A percentile compares a stretch with the other conserved stretches of the same genome.
phyloP scores from a whole-genome alignment of 2,113 vertebrate species.

The Mormyrus iriodes region DNA sequence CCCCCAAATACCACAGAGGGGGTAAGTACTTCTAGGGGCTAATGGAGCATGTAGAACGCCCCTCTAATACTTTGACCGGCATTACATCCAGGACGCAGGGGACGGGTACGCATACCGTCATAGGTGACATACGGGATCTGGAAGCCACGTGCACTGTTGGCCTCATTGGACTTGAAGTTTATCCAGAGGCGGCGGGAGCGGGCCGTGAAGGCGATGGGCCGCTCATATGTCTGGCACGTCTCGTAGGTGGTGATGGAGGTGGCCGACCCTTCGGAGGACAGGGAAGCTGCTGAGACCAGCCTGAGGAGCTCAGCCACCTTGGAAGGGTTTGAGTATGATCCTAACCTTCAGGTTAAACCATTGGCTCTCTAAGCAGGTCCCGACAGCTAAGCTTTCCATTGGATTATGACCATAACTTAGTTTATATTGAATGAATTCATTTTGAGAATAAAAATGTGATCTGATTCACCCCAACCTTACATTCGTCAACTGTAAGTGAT shows the following conservation, averaged over 20 bases:
- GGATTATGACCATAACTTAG: neutral
- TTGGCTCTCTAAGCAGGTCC: neutral
- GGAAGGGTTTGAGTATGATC: neutral
- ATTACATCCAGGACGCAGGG: neutral
- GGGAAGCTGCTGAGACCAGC: neutral
- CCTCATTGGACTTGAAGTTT: slow-evolving; percentile 94
- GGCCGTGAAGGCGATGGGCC: slow-evolving; percentile 93
- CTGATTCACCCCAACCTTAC: neutral
- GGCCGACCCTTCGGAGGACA: slow-evolving; percentile 70
- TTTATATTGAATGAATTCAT: neutral
- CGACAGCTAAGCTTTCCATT: neutral
- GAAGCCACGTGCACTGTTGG: slow-evolving; percentile 90
- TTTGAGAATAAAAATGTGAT: neutral
- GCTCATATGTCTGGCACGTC: slow-evolving; percentile 95
- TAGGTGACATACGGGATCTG: slow-evolving; percentile 97
- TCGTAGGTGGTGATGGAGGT: slow-evolving; percentile 96
- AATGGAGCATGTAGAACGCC: neutral
- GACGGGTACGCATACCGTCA: slow-evolving; percentile 62
- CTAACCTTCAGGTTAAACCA: neutral
- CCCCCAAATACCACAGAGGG: neutral
- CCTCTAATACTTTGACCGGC: neutral
- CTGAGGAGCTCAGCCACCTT: neutral
- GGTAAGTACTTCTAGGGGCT: neutral
- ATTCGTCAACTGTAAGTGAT: neutral
- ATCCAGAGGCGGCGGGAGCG: slow-evolving; percentile 95